Base-by-base conservation (phyloP, 2,797 vertebrate species). In the Microctenopoma lineatum region DNA sequence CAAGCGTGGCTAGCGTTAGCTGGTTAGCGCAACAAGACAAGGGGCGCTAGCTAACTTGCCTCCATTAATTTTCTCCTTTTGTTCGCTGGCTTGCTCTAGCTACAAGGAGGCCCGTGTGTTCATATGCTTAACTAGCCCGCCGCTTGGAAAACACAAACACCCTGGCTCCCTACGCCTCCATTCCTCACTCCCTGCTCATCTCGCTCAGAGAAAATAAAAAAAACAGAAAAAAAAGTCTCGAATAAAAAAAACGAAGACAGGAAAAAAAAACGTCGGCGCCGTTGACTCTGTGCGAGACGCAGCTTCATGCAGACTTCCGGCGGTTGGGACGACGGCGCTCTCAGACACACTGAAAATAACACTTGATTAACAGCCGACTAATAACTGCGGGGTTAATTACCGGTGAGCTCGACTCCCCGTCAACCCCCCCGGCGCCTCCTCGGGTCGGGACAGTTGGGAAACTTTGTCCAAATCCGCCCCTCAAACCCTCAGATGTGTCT, bases 291-390 rank as follows among this genome's bases (percentile, higher is more conserved):
- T 69, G 41, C 81, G 88, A 92, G 90, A 92, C 89, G 89, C 91
- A 92, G 92, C 89, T 91, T 90, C 90, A 89, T 90, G 93, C 91
- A 94, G 92, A 95, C 94, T 95, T 94, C 94, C 94, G 94, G 93
- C 92, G 91, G 87, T 66, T 71, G 92, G 86, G 91, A 90, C 89
- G 88, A 88, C 83, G 81, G 85, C 32, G 89, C 90, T 88, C 80
- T 77, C 75, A 81, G 87, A 92, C 89, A 89, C 86, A 86, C 71
- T 90, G 84, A 89, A 91, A 90, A 89, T 57, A 87, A 84, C 82
- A 84, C 55, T 81, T 82, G 51, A 84, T 89, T 84, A 84, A 89
- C 81, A 87, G 75, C 77, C 74, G 70, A 92, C 57, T 86, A 76
- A 84, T 80, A 86, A 92, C 79, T 86, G 78, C 56, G 60, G 68